A percentile compares a stretch with the other conserved stretches of the same genome.
Conservation (phyloP, 2,888 invertebrate species). For the Melangyna quadrimaculata region DNA sequence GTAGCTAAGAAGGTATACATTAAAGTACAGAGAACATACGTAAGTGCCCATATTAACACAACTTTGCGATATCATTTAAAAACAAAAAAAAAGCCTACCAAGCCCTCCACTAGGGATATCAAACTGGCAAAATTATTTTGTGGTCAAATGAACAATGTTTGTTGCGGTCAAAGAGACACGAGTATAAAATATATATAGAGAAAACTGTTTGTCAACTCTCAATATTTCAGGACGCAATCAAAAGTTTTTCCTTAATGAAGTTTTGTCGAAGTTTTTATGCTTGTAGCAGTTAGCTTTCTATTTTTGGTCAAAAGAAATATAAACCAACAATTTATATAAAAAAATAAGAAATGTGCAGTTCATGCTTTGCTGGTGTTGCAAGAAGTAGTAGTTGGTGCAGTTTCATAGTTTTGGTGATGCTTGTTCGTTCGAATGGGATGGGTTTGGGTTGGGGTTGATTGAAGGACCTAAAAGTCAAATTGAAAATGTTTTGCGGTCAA, state of each 20-base stretch:
- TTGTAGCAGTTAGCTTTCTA: neutral
- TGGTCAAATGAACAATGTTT: conserved; percentile 39
- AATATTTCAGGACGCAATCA: conserved; percentile 56
- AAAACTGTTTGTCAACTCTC: conserved; percentile 39
- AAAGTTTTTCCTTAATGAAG: conserved; percentile 51
- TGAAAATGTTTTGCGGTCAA: conserved; percentile 68
- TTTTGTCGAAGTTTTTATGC: conserved; percentile 42
- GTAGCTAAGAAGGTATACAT: too few relatives aligned
- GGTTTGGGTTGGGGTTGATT: conserved; percentile 35
- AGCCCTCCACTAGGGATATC: neutral
- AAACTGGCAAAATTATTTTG: conserved; percentile 33
- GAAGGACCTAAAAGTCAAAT: conserved; percentile 58
- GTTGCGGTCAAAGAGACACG: conserved; percentile 45
- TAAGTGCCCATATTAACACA: too few relatives aligned
- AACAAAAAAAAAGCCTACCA: neutral
- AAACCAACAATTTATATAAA: neutral
- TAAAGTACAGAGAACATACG: too few relatives aligned
- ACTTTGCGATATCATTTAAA: neutral
- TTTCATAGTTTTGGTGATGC: conserved; percentile 27
- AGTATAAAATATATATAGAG: neutral
- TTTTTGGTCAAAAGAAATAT: conserved; percentile 4
- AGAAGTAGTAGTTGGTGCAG: conserved; percentile 33
- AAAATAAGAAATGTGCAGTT: conserved; percentile 10
- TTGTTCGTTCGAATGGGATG: conserved; percentile 12
- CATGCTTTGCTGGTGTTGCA: neutral